phyloP scores from a whole-genome alignment of 2,113 vertebrate species.

The Crotophaga sulcirostris region DNA sequence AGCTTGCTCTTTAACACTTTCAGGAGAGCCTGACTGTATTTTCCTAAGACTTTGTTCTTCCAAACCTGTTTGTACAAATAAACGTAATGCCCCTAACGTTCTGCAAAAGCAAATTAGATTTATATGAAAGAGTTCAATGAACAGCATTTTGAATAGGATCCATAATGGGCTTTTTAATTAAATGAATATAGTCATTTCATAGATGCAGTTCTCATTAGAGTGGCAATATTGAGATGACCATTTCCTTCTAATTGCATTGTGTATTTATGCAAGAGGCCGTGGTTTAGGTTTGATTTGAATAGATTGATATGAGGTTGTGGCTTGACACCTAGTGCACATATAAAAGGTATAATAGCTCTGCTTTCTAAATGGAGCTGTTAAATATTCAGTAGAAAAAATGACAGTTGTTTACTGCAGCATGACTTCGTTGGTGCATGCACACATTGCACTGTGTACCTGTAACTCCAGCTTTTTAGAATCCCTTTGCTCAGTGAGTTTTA shows the following conservation, averaged over 20 bases:
- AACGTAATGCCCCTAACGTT: conserved; percentile 20
- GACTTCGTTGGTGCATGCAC: neutral
- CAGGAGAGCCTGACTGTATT: neutral
- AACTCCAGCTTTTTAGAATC: neutral
- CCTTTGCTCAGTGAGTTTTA: neutral
- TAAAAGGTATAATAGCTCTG: neutral
- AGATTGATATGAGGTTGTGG: conserved; percentile 57
- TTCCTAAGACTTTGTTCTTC: conserved; percentile 40
- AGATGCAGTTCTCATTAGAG: conserved; percentile 75
- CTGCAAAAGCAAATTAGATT: conserved; percentile 70
- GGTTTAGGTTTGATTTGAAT: conserved; percentile 68
- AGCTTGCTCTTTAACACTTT: neutral
- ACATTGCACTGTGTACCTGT: neutral
- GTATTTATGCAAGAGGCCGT: conserved; percentile 45
- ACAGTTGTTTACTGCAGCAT: neutral
- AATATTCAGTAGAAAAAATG: neutral
- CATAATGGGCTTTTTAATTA: conserved; percentile 80
- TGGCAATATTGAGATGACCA: conserved; percentile 67
- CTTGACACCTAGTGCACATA: conserved; percentile 10
- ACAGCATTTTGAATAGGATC: conserved; percentile 66
- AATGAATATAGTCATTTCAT: conserved; percentile 76
- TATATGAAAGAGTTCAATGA: conserved; percentile 71
- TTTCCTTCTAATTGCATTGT: conserved; percentile 71
- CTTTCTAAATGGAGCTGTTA: conserved; percentile 12
- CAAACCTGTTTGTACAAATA: conserved; percentile 62